Base-by-base conservation (phyloP, 2,888 invertebrate species). In the Trisateles emortualis region DNA sequence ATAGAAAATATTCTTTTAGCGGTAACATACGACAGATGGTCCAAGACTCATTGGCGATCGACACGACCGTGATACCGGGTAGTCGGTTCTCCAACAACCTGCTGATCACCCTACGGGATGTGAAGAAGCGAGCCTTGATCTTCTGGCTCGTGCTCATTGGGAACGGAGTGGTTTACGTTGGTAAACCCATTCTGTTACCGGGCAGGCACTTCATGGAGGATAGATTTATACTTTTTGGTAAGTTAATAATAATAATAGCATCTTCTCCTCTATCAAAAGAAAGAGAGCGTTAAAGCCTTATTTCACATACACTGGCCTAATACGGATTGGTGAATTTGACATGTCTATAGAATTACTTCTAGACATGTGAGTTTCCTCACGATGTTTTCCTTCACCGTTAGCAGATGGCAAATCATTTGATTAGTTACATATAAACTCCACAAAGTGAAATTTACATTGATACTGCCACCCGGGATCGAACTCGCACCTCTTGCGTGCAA, bases 141-240 rank as follows among this genome's bases (percentile, higher is more conserved):
- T 84, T 81, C 58, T 87, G 85, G 84, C 2, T 70, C 0, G 65
- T 79, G 0, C 68, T 88, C 32, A 79, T 83, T 3, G 55, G 58
- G 0, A 83, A 84, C 19, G 81, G 81, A 0, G 30, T 81, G 0
- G 24, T 77, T 0, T 87, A 87, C 41, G 10, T 74, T 1, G 0
- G 51, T 0, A 76, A 74, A 24, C 80, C 87, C 0, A 9, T 84
- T 0, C 6, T 87, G 0, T 30, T 63, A 2, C 79, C 86, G 0
- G 88, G 87, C 1, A 71, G 85, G 39, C 86, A 86, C 62, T 68
- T 82, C 0, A 67, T 78, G 56, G 84, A 86, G 42, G 87, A 86
- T 10, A 24, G 64, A 2, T 75, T 66, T 24, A 64, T 77, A 33
- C 48, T 82, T 4, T 81, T 75, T 59, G 84, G 85, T 83, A 62